Percentiles rank a stretch among this genome's conserved stretches.
phyloP scores from a whole-genome alignment of 2,888 invertebrate species.

The Agriopis aurantiaria region DNA sequence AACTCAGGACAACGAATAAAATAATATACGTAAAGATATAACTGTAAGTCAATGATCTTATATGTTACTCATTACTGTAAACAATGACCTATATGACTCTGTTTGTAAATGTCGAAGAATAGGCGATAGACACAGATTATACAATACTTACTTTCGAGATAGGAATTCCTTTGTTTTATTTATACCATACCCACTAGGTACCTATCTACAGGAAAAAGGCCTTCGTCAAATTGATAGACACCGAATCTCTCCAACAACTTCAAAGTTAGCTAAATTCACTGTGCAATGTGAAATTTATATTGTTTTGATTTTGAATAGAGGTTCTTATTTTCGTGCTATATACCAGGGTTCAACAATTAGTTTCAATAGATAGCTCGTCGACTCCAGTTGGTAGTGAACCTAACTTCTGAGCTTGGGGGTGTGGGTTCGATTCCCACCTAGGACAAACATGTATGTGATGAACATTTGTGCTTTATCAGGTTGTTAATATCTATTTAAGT shows the following conservation, averaged over 20 bases:
- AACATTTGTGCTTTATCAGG: too few relatives aligned
- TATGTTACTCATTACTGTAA: too few relatives aligned
- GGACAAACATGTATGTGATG: too few relatives aligned
- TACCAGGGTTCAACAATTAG: not conserved
- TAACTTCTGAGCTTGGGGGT: too few relatives aligned
- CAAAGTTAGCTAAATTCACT: conserved; percentile 52
- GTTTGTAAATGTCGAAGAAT: conserved; percentile 4
- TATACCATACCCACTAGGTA: conserved; percentile 38
- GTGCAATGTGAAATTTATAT: conserved; percentile 51
- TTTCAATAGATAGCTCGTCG: too few relatives aligned
- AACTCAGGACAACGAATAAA: too few relatives aligned
- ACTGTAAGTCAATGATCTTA: too few relatives aligned
- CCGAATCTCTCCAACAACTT: conserved; percentile 44
- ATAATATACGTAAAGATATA: too few relatives aligned
- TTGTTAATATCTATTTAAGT: too few relatives aligned
- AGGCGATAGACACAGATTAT: conserved; percentile 57
- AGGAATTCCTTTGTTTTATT: conserved; percentile 66
- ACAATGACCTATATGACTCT: too few relatives aligned
- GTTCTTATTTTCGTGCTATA: not conserved
- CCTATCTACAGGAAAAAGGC: conserved; percentile 41
- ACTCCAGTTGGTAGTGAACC: too few relatives aligned
- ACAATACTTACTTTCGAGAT: conserved; percentile 41
- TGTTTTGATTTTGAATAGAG: conserved; percentile 42
- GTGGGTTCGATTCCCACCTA: too few relatives aligned
- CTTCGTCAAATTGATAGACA: conserved; percentile 48